These are phyloP conservation scores for Pegoplata infirma DNA, from an alignment of 2,888 invertebrate genomes.

Conservation along the genomic window DNA sequence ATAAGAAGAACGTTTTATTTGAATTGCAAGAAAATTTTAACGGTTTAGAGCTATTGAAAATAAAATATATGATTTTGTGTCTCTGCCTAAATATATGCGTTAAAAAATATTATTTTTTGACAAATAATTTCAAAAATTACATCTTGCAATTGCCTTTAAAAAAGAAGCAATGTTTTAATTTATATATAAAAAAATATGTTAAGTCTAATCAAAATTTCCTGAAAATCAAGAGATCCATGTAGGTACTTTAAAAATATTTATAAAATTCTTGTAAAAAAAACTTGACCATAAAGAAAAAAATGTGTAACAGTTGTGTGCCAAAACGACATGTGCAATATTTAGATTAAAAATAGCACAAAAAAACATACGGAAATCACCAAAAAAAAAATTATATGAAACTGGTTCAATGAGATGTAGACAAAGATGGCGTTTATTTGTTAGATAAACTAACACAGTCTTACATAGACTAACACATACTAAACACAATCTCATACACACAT, in stretches of 20 bases:
- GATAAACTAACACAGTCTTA: conserved; percentile 24
- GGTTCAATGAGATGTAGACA: conserved; percentile 49
- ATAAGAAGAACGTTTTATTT: no score
- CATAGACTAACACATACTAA: background rate
- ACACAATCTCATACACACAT: background rate
- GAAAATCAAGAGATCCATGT: no score
- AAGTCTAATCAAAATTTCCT: no score
- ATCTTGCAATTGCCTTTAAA: no score
- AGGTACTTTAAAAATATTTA: background rate
- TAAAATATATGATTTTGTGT: no score
- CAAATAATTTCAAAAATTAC: no score
- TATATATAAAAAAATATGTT: no score
- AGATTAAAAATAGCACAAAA: conserved; percentile 35
- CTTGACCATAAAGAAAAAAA: background rate
- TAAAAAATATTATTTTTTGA: no score
- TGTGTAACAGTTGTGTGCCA: conserved; percentile 34
- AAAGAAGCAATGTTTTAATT: no score
- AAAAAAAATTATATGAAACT: conserved; percentile 19
- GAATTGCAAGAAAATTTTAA: no score
- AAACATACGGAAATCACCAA: conserved; percentile 46
- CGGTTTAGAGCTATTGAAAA: no score
- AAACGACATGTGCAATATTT: conserved; percentile 47
- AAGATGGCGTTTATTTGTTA: conserved; percentile 51
- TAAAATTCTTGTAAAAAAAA: background rate
- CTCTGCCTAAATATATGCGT: no score